phyloP scores from a whole-genome alignment of 2,888 invertebrate species.

The Notodonta dromedarius region DNA sequence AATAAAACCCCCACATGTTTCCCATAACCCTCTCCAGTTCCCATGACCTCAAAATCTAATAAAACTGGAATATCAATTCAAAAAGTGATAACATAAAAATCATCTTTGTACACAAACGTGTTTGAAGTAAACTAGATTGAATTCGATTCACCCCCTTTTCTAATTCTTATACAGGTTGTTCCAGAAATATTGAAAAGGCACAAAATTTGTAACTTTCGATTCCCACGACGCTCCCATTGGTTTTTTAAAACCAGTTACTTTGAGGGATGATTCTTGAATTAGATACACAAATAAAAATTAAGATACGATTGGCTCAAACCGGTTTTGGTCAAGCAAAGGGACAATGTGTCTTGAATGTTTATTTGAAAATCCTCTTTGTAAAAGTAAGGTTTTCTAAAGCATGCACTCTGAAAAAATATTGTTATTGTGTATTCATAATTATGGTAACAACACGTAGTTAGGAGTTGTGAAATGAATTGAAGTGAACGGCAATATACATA shows the following conservation, averaged over 20 bases:
- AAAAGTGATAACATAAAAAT: constrained; percentile 38
- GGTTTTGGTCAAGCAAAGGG: constrained; percentile 31
- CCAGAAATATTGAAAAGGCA: constrained; percentile 42
- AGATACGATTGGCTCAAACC: constrained; percentile 42
- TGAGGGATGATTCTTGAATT: constrained; percentile 44
- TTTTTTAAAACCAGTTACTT: constrained; percentile 61
- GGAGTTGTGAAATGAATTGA: no score
- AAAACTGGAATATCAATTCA: constrained; percentile 38
- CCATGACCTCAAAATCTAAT: constrained; percentile 43
- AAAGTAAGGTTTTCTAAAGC: not conserved
- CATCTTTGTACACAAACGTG: constrained; percentile 43
- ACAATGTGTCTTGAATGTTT: constrained; percentile 16
- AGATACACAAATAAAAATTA: constrained; percentile 47
- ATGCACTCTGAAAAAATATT: no score
- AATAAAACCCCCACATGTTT: constrained; percentile 6
- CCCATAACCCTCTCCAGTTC: constrained; percentile 45
- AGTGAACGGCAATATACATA: no score
- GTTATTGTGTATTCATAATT: no score
- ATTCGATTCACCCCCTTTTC: constrained; percentile 28
- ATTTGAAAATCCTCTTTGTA: constrained; percentile 21
- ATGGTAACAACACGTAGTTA: no score
- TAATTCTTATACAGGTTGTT: constrained; percentile 54
- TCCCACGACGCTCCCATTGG: constrained; percentile 49
- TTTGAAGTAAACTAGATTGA: constrained; percentile 53
- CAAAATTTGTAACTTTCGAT: constrained; percentile 45